A percentile compares a stretch with the other conserved stretches of the same genome.
Evolutionary conservation across 2,888 invertebrate genomes (phyloP).

Genomic region (Drosophila nr. fundita): DNA sequence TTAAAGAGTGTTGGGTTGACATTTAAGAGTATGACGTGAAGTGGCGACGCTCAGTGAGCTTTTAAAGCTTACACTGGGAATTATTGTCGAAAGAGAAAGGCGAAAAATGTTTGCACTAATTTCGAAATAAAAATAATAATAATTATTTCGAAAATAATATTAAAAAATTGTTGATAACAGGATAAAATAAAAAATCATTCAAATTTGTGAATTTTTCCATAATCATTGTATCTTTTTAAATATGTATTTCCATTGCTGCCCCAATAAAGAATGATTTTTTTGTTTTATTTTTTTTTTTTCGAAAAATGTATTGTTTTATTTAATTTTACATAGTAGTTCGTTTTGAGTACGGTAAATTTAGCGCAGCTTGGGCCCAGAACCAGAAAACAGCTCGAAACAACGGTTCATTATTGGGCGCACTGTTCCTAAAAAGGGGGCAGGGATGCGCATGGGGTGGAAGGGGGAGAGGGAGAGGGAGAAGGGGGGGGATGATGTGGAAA

Average conservation of each 20-base stretch:
- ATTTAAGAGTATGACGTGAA: conserved; percentile 18
- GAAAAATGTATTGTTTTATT: conserved; percentile 42
- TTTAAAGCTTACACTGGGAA: conserved; percentile 49
- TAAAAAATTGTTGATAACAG: neutral
- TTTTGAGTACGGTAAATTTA: conserved; percentile 49
- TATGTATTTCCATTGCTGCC: neutral
- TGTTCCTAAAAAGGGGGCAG: neutral
- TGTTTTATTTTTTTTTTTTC: conserved; percentile 16
- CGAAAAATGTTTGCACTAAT: no score
- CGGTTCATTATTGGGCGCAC: neutral
- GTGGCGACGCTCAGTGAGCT: conserved; percentile 39
- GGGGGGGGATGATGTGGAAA: neutral
- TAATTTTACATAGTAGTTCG: conserved; percentile 28
- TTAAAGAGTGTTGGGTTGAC: conserved; percentile 26
- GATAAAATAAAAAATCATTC: neutral
- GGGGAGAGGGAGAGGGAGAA: neutral
- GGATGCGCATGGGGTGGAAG: neutral
- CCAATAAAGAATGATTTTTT: neutral
- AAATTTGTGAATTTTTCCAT: neutral
- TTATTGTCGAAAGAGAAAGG: neutral
- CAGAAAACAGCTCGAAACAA: conserved; percentile 15
- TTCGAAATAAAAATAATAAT: no score
- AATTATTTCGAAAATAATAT: no score
- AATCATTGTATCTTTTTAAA: neutral
- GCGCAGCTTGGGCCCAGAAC: conserved; percentile 18